phyloP scores from a whole-genome alignment of 1,140 invertebrate species.

The Rhyzopertha dominica region DNA sequence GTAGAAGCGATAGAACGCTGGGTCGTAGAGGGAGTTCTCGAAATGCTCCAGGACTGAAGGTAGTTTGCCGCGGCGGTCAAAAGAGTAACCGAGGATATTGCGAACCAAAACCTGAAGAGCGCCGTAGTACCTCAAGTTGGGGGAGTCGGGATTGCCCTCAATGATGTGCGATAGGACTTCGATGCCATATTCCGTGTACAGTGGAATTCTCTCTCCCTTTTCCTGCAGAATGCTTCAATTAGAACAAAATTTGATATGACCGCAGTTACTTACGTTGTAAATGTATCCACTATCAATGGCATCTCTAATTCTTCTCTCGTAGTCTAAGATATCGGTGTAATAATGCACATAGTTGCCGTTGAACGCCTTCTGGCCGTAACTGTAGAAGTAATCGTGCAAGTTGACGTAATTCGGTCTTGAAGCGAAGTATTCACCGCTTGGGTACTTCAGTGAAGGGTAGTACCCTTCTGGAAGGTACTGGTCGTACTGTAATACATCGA shows the following conservation, averaged over 20 bases:
- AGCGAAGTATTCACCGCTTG: slow-evolving; percentile 62
- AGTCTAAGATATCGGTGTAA: slow-evolving; percentile 25
- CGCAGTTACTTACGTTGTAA: slow-evolving; percentile 24
- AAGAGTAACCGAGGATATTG: slow-evolving; percentile 45
- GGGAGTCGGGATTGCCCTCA: slow-evolving; percentile 50
- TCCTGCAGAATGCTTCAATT: slow-evolving; percentile 15
- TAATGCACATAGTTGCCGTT: slow-evolving; percentile 24
- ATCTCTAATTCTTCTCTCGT: slow-evolving; percentile 47
- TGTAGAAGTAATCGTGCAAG: slow-evolving; percentile 38
- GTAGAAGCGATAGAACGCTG: slow-evolving; percentile 59
- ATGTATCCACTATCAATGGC: slow-evolving; percentile 49
- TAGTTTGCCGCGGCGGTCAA: slow-evolving; percentile 23
- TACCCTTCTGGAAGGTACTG: slow-evolving; percentile 56
- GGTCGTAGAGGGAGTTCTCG: slow-evolving; percentile 59
- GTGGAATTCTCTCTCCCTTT: slow-evolving; percentile 36
- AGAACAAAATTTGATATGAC: background rate
- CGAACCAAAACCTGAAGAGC: slow-evolving; percentile 48
- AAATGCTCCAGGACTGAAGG: slow-evolving; percentile 46
- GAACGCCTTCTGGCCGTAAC: slow-evolving; percentile 38
- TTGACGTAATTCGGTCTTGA: slow-evolving; percentile 50
- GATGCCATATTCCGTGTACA: slow-evolving; percentile 41
- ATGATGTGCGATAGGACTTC: slow-evolving; percentile 51
- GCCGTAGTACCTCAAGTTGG: slow-evolving; percentile 54
- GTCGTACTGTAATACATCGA: slow-evolving; percentile 54
- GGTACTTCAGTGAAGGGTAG: slow-evolving; percentile 57